phyloP scores from a whole-genome alignment of 1,140 invertebrate species.

The Bombus impatiens region DNA sequence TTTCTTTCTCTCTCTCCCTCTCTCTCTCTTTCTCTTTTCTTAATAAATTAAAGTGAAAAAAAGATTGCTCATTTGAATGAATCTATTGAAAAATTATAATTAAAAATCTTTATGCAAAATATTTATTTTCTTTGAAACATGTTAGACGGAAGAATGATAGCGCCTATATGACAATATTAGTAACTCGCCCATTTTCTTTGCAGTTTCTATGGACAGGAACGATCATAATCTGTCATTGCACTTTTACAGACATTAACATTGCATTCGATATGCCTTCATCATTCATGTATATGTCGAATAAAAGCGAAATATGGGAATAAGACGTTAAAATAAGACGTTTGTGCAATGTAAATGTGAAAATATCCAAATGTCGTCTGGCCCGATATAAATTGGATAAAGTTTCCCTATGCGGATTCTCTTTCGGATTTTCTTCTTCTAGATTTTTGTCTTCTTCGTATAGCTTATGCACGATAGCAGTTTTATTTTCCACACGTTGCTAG shows the following conservation, averaged over 20 bases:
- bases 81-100: not conserved
- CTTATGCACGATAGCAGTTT: constrained; percentile 7
- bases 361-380: constrained; percentile 8
- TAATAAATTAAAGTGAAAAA: not conserved
- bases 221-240: too few relatives aligned
- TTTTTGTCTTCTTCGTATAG: constrained; percentile 1
- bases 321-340: not conserved
- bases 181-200: too few relatives aligned
- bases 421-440: constrained; percentile 5
- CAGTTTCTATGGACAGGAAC: too few relatives aligned
- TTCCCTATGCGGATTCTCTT: not conserved
- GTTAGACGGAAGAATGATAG: not conserved
- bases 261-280: too few relatives aligned
- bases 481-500: not conserved
- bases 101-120: not conserved
- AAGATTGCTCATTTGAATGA: not conserved
- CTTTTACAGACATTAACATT: too few relatives aligned
- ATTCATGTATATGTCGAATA: not conserved
- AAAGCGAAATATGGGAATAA: not conserved
- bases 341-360: constrained; percentile 3
- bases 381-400: constrained; percentile 44
- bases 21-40: not conserved
- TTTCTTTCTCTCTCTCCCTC: not conserved
- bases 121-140: not conserved
- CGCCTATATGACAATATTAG: too few relatives aligned